Percentiles rank a stretch among this genome's conserved stretches.
phyloP scores from a whole-genome alignment of 2,113 vertebrate species.

The Melanotaenia duboulayi region DNA sequence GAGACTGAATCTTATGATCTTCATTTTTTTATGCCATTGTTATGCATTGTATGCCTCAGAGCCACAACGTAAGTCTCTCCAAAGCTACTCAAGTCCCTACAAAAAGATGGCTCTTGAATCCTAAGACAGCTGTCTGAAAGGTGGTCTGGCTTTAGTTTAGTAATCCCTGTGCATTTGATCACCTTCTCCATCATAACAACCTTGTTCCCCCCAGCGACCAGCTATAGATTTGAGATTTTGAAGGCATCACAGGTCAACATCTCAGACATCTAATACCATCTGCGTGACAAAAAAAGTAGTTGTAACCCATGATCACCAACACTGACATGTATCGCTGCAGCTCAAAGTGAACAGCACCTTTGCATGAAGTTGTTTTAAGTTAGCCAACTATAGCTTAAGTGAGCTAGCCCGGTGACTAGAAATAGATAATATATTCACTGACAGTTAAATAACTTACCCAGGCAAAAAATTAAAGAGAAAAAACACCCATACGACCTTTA shows the following conservation, averaged over 20 bases:
- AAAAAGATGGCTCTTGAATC: background rate
- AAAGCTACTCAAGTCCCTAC: too few relatives aligned
- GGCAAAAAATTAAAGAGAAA: background rate
- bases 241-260: conserved; percentile 3
- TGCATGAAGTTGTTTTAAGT: conserved; percentile 14
- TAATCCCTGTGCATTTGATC: background rate
- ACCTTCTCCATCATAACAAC: conserved; percentile 12
- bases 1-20: too few relatives aligned
- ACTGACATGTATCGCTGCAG: background rate
- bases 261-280: background rate
- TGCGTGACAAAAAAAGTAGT: background rate
- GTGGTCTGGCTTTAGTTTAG: background rate
- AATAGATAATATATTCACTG: background rate
- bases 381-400: conserved; percentile 41
- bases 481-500: background rate
- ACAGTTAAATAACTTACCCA: background rate
- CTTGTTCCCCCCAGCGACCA: conserved; percentile 18
- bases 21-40: too few relatives aligned
- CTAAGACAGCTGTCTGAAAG: background rate
- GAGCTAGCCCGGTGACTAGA: conserved; percentile 9
- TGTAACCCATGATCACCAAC: background rate
- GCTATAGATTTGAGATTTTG: conserved; percentile 33
- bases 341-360: background rate
- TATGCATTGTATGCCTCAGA: too few relatives aligned
- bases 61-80: too few relatives aligned